Percentiles rank a stretch among this genome's conserved stretches.
These are phyloP conservation scores for Corynorhinus townsendii DNA, from an alignment of 2,113 vertebrate species.

Conservation along the genomic window DNA sequence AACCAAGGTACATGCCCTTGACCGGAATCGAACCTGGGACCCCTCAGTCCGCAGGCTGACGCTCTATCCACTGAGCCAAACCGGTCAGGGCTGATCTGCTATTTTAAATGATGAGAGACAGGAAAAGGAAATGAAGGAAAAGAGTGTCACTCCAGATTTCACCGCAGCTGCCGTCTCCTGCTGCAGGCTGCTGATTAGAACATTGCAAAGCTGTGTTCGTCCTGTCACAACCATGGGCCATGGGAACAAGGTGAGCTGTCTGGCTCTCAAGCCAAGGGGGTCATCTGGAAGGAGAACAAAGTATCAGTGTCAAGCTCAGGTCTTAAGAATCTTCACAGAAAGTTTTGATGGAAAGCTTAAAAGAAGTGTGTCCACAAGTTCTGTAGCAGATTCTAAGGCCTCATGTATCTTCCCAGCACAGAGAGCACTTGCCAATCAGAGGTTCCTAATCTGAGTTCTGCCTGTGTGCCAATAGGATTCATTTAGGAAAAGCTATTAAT, in stretches of 20 bases:
- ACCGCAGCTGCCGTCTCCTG: neutral
- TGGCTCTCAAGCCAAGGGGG: neutral
- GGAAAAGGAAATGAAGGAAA: neutral
- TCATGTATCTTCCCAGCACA: neutral
- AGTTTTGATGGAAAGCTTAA: neutral
- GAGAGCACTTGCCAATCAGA: accelerated
- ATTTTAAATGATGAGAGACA: neutral
- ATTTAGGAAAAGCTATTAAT: neutral
- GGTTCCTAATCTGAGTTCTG: neutral
- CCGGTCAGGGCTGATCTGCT: too few species aligned
- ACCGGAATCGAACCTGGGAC: too few species aligned
- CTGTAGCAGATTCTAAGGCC: neutral
- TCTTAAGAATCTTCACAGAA: neutral
- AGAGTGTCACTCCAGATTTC: neutral
- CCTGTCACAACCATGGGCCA: accelerated
- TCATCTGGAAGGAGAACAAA: neutral
- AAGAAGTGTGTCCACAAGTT: neutral
- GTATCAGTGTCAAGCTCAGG: neutral
- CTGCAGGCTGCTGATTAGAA: neutral
- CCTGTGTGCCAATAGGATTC: neutral
- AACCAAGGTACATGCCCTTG: too few species aligned
- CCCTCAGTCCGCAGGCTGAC: too few species aligned
- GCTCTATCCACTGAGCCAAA: too few species aligned
- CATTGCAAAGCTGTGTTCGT: accelerated
- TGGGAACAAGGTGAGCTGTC: neutral